Evolutionary conservation across 1,140 invertebrate species (phyloP).

Genomic region (Conopomorpha cramerella): DNA sequence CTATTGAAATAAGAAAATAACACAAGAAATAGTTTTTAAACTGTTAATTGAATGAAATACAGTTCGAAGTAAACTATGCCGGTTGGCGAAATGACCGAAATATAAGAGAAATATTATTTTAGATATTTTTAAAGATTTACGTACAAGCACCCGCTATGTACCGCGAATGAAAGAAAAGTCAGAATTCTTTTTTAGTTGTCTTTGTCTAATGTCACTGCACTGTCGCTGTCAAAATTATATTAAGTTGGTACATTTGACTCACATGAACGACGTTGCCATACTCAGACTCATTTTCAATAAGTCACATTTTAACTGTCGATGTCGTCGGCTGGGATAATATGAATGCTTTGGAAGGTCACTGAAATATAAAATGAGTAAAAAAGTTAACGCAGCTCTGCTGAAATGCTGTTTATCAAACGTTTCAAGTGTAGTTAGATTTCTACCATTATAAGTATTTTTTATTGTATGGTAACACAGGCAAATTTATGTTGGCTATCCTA

Average conservation of each 20-base stretch:
- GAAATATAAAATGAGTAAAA: too few relatives aligned
- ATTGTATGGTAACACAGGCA: too few relatives aligned
- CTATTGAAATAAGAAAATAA: constrained; percentile 9
- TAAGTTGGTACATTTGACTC: neutral
- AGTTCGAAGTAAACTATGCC: neutral
- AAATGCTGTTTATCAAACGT: too few relatives aligned
- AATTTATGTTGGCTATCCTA: too few relatives aligned
- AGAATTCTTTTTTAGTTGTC: constrained; percentile 1
- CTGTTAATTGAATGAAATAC: neutral
- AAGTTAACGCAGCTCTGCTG: too few relatives aligned
- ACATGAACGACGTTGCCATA: too few relatives aligned
- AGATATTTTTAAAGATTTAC: constrained; percentile 19
- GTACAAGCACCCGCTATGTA: constrained; percentile 33
- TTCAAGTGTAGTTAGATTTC: too few relatives aligned
- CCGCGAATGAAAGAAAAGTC: constrained; percentile 38
- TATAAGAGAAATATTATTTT: neutral
- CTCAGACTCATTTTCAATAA: too few relatives aligned
- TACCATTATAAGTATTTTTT: too few relatives aligned
- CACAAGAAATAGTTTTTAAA: neutral
- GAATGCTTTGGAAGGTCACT: too few relatives aligned
- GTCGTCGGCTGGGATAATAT: too few relatives aligned
- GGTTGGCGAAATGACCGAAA: neutral
- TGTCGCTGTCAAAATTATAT: neutral
- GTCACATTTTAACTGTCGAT: too few relatives aligned
- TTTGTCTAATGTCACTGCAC: constrained; percentile 1